Base-by-base conservation (phyloP, 2,113 vertebrate genomes). In the Chrysochloris asiatica region DNA sequence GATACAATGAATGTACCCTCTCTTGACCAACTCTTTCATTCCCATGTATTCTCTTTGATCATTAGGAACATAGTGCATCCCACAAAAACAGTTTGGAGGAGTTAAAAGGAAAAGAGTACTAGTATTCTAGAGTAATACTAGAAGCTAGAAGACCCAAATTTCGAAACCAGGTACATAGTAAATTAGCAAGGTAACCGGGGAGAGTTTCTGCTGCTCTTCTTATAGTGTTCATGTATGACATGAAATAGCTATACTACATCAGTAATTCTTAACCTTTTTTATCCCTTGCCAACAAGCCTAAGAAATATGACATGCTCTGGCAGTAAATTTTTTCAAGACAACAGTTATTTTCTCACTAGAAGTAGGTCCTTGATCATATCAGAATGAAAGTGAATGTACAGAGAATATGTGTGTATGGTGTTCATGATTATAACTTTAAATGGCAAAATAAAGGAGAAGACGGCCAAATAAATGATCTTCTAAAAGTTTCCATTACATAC, bases 401-500 rank as follows among this genome's bases (percentile, higher is more conserved):
- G 61, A 76, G 33, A 28, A 8, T 52, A 8, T 80, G 4, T 33
- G 17, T 81, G 11, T 33, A 11, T 82, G 47, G 59, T 61, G 24
- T 5, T 92, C 61, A 47, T 50, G 47, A 72, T 26, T 56, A 48
- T 4, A 89, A 77, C 67, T 93, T 81, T 88, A 59, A 84, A 72
- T 56, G 26, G 52, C 79, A 24, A 92, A 83, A 69, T 45, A 84
- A 84, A 28, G 16, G 45, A 89, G 38, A 83, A 73, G 26, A 71
- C 21, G 38, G 30, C 17, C 54, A 82, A 50, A n/a, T n/a, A n/a
- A 86, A 4, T 69, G 28, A 36, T 47, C 89, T 86, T 77, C 54
- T 9, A 36, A 76, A 95, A 89, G 52, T 63, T 93, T 79, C 0
- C 10, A 48, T 67, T 93, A 67, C 73, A 93, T 82, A 84, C 47